phyloP scores from a whole-genome alignment of 2,888 invertebrate genomes.

The Phengaris arion region DNA sequence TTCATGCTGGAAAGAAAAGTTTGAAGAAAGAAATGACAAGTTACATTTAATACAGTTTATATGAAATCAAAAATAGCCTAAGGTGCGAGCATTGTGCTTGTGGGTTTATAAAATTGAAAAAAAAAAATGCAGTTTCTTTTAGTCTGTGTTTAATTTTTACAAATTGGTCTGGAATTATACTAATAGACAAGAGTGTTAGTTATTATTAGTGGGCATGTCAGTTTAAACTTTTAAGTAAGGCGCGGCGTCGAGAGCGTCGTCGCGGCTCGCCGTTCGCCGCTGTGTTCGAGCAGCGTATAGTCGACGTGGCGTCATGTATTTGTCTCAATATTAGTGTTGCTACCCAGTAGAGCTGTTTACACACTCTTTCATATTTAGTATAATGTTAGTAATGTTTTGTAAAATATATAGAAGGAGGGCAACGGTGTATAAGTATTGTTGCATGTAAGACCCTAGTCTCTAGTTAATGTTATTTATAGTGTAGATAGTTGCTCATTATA shows the following conservation, averaged over 20 bases:
- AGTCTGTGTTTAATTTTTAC: not conserved
- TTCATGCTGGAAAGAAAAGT: not conserved
- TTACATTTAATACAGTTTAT: not conserved
- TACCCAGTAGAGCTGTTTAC: constrained; percentile 5
- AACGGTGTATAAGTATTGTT: constrained; percentile 58
- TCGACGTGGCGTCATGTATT: constrained; percentile 11
- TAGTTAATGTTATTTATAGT: constrained; percentile 65
- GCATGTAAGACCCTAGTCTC: constrained; percentile 67
- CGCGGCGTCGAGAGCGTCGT: too few species aligned
- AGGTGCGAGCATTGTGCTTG: not conserved
- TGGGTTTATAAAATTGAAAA: not conserved
- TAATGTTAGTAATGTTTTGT: constrained; percentile 58
- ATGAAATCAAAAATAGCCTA: not conserved
- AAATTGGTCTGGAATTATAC: not conserved
- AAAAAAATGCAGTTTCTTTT: not conserved
- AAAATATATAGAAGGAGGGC: constrained; percentile 47
- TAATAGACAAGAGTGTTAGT: not conserved
- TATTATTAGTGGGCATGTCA: not conserved
- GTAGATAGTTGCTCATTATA: constrained; percentile 62
- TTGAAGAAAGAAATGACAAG: too few species aligned
- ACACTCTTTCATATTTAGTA: constrained; percentile 38
- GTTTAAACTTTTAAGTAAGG: not conserved
- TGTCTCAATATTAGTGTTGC: constrained; percentile 1
- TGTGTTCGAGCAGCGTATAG: not conserved
- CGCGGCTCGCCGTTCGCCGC: too few species aligned